Percentiles rank a stretch among this genome's conserved stretches.
These are phyloP conservation scores for Cyanoderma ruficeps DNA, from an alignment of 2,113 vertebrate species.

Conservation along the genomic window DNA sequence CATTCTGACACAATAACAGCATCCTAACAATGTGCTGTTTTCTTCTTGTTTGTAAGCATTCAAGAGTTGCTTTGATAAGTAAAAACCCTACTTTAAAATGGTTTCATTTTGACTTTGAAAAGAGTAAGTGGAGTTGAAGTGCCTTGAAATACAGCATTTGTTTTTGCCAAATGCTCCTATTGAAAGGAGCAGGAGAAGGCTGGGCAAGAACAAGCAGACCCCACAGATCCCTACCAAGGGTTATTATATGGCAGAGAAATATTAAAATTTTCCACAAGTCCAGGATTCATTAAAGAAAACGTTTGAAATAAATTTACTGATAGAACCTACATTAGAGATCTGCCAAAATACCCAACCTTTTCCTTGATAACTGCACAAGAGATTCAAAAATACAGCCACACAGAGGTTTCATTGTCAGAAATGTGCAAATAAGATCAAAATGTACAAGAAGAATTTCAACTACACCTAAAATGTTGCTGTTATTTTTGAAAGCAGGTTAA, in stretches of 20 bases:
- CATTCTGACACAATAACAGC: neutral
- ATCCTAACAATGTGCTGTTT: neutral
- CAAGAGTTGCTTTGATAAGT: neutral
- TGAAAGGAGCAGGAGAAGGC: neutral
- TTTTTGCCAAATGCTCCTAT: neutral
- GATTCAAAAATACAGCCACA: conserved; percentile 7
- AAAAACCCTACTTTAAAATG: neutral
- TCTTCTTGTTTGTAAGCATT: neutral
- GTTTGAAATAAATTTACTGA: conserved; percentile 25
- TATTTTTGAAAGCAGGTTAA: neutral
- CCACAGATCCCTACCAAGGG: neutral
- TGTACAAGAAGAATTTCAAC: neutral
- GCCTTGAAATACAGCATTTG: neutral
- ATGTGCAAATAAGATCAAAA: neutral
- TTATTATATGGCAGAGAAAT: conserved; percentile 7
- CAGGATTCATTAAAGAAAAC: conserved; percentile 6
- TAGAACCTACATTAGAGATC: conserved; percentile 10
- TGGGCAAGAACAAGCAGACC: neutral
- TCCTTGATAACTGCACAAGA: neutral
- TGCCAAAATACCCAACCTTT: conserved; percentile 19
- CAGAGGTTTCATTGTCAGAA: neutral
- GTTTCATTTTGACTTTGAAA: neutral
- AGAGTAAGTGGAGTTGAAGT: neutral
- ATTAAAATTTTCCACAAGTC: conserved; percentile 15
- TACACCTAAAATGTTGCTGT: neutral